A percentile compares a stretch with the other conserved stretches of the same genome.
phyloP scores from a whole-genome alignment of 2,888 invertebrate species.

The Drosophila anomalata region DNA sequence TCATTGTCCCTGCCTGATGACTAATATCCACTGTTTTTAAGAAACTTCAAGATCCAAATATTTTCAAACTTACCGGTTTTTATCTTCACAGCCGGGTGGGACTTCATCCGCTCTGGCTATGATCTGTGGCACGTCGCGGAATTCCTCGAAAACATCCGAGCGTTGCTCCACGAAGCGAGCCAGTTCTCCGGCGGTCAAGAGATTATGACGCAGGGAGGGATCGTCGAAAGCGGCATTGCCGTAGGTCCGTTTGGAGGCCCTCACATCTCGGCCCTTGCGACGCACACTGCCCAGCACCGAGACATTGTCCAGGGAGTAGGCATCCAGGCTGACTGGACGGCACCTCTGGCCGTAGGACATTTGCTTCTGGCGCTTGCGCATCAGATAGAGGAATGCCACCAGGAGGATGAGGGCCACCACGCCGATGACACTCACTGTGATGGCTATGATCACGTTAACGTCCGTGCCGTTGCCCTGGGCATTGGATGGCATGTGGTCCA shows the following conservation, averaged over 20 bases:
- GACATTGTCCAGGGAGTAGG: conserved; percentile 95
- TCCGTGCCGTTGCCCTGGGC: conserved; percentile 83
- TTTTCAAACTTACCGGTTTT: conserved; percentile 87
- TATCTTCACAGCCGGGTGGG: conserved; percentile 93
- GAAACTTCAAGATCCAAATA: not conserved
- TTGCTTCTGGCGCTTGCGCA: conserved; percentile 91
- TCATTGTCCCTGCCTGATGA: too few relatives aligned
- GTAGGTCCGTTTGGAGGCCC: conserved; percentile 93
- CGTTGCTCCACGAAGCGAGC: conserved; percentile 89
- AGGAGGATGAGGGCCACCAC: conserved; percentile 90
- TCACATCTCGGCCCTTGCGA: conserved; percentile 87
- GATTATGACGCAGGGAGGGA: conserved; percentile 88
- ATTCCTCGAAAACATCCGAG: conserved; percentile 91
- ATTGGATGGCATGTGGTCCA: conserved; percentile 66
- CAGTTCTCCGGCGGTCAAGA: conserved; percentile 91
- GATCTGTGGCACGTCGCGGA: conserved; percentile 91
- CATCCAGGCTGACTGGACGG: conserved; percentile 93
- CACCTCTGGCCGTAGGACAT: conserved; percentile 94
- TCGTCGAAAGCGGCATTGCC: conserved; percentile 96
- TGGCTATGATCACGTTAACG: conserved; percentile 91
- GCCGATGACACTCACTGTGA: conserved; percentile 92
- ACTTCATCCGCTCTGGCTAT: conserved; percentile 92
- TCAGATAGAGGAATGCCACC: conserved; percentile 90
- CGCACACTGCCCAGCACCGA: conserved; percentile 92
- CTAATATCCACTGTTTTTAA: not conserved